Percentiles rank a stretch among this genome's conserved stretches.
Evolutionary conservation across 2,797 vertebrate genomes (phyloP).

Genomic region (Acropternis orthonyx): DNA sequence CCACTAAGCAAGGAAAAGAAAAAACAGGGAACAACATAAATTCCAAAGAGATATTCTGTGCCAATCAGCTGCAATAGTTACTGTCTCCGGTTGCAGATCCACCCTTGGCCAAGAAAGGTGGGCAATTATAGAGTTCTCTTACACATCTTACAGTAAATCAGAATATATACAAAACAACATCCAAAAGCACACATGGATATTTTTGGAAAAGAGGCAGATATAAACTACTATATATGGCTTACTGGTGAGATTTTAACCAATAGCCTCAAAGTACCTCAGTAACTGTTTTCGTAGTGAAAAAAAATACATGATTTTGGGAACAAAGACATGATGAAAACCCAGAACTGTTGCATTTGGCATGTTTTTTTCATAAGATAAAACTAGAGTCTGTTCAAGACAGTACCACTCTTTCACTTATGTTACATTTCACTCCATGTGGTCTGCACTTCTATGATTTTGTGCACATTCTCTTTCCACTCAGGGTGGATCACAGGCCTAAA

Average conservation of each 20-base stretch:
- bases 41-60: neutral
- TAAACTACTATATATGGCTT: neutral
- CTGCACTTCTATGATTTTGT: neutral
- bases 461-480: neutral
- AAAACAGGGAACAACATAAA: neutral
- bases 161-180: neutral
- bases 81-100: neutral
- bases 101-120: neutral
- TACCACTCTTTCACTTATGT: neutral
- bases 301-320: accelerated
- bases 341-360: neutral
- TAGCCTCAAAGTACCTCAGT: neutral
- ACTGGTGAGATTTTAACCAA: neutral
- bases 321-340: neutral
- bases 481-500: neutral
- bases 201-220: neutral
- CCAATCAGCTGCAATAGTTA: neutral
- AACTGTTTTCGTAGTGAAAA: neutral
- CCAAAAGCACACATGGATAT: neutral
- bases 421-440: accelerated
- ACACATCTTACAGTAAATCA: neutral
- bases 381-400: neutral
- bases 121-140: neutral
- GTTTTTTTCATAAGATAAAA: neutral
- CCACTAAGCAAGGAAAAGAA: neutral